Conservation (phyloP, 2,888 invertebrate genomes). For the Alcis repandata region DNA sequence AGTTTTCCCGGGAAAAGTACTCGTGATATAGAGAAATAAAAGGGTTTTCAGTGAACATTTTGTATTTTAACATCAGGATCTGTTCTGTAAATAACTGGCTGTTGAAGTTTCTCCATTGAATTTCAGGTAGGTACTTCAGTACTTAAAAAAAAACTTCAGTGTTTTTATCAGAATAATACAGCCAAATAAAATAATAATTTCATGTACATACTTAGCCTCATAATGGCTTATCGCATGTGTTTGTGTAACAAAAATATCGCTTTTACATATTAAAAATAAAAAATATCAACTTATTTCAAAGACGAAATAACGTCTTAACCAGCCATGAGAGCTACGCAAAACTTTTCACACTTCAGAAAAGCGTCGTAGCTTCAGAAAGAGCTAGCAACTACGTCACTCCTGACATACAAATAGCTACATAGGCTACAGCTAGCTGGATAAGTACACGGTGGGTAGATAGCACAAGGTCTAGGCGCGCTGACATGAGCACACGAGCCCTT, state of each 20-base stretch:
- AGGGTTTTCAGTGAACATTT: no score
- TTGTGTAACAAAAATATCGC: neutral
- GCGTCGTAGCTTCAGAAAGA: neutral
- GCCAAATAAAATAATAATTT: no score
- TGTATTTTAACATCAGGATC: no score
- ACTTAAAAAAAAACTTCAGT: no score
- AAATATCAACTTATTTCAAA: neutral
- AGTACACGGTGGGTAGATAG: slow-evolving; percentile 29
- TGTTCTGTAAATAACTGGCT: no score
- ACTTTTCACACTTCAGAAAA: slow-evolving; percentile 6
- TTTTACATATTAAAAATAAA: no score
- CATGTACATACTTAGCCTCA: no score
- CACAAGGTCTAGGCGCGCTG: slow-evolving; percentile 49
- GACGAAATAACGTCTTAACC: neutral
- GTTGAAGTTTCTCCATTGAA: no score
- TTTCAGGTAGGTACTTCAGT: no score
- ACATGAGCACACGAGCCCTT: slow-evolving; percentile 52
- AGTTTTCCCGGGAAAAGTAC: neutral
- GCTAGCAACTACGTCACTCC: neutral
- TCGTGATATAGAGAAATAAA: neutral
- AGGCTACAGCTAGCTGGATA: neutral
- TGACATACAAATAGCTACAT: neutral
- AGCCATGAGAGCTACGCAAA: neutral
- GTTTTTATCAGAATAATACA: no score
- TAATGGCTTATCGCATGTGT: neutral